Evolutionary conservation across 2,113 vertebrate genomes (phyloP), one percentile per base, ranked within the genome.

Genomic region (Struthio camelus): DNA sequence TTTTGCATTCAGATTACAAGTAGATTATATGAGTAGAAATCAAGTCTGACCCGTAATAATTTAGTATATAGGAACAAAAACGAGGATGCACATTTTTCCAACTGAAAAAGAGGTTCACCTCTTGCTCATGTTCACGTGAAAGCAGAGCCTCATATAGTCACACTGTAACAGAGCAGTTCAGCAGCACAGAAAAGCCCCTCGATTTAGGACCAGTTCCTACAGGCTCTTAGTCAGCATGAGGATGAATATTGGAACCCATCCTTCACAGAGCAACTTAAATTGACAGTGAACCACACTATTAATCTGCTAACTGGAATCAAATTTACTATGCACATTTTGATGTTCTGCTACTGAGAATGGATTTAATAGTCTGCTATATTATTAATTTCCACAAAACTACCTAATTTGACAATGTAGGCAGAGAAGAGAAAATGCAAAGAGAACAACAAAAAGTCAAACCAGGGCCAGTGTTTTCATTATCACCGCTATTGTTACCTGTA

Each of bases 91-190:
- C 3, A 6, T 71, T 66, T 59, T 84, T 76, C 84, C 9, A 62
- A 50, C 23, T 16, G 40, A 42, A 30, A 32, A 36, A 66, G 30
- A 71, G 24, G 34, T 14, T 46, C 15, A 46, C 44, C 44, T 46
- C 4, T 59, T 27, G 53, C 66, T 1, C 0, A 48, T 4, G 11
- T 27, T 32, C 23, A 58, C 44, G 48, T 4, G 2, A 90, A 93
- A 88, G 61, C 54, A 80, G 25, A 58, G 67, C 38, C 18, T 69
- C 42, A 13, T 25, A 38, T 1, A 2, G 38, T 75, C 40, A 80
- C 15, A n/a, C 23, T 10, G 40, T 32, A 79, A 25, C 32, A 62
- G 30, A 61, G 17, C 7, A 15, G n/a, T 56, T 87, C 27, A 44
- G 62, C 24, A 25, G 38, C 38, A n/a, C 62, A 80, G 69, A n/a